phyloP scores from a whole-genome alignment of 2,888 invertebrate genomes.

The Cheilosia grossa region DNA sequence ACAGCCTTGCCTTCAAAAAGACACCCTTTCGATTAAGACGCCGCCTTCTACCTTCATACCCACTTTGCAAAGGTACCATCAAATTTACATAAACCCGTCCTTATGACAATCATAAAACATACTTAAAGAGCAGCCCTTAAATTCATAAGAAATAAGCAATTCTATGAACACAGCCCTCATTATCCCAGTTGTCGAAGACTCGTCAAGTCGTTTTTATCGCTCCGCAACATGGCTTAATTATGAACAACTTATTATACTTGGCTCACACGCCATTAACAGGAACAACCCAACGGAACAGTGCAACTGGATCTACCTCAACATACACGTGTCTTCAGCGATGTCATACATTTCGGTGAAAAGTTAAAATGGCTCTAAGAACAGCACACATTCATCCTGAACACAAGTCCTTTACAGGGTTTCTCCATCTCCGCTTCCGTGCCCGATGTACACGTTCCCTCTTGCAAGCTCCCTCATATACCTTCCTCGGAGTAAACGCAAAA shows the following conservation, averaged over 20 bases:
- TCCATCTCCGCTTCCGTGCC: slow-evolving; percentile 6
- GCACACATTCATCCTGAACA: slow-evolving; percentile 20
- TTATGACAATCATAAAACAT: background rate
- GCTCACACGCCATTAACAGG: slow-evolving; percentile 55
- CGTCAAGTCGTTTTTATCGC: slow-evolving; percentile 23
- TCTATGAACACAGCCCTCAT: background rate
- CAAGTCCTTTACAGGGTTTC: slow-evolving; percentile 20
- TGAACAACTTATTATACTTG: slow-evolving; percentile 53
- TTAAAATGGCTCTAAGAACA: slow-evolving; percentile 23
- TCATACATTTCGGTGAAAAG: slow-evolving; percentile 7
- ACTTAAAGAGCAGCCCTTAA: background rate
- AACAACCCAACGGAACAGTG: slow-evolving; percentile 18
- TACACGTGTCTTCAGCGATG: background rate
- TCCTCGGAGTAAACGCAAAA: slow-evolving; percentile 56
- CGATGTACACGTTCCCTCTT: background rate
- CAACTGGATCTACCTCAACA: background rate
- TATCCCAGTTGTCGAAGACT: slow-evolving; percentile 25
- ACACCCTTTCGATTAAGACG: too few species aligned
- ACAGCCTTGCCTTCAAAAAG: too few species aligned
- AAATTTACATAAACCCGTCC: background rate
- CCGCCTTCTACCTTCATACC: too few species aligned
- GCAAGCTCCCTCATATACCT: background rate
- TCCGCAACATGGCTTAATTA: slow-evolving; percentile 46
- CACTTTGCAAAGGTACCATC: too few species aligned
- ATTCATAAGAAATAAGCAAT: background rate